A percentile compares a stretch with the other conserved stretches of the same genome.
Evolutionary conservation across 2,888 invertebrate genomes (phyloP).

Genomic region (Pardosa pseudoannulata): DNA sequence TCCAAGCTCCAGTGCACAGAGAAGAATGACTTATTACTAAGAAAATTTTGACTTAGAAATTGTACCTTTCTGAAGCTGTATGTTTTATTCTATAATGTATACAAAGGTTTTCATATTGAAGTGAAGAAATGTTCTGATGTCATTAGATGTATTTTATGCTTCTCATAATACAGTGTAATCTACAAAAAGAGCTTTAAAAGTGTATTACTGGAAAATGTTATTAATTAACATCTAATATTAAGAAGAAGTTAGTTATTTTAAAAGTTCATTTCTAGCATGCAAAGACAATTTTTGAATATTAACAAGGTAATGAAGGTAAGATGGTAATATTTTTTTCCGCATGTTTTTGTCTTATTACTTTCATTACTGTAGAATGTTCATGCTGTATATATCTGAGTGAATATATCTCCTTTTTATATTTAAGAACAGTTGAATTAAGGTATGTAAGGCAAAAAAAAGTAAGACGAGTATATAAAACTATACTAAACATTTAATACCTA

Average conservation of each 20-base stretch:
- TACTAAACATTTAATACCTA: too few relatives aligned
- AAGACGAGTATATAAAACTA: too few relatives aligned
- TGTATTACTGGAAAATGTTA: not conserved
- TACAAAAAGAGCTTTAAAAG: not conserved
- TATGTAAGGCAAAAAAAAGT: too few relatives aligned
- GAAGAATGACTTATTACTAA: constrained; percentile 57
- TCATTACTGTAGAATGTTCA: too few relatives aligned
- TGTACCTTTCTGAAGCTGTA: constrained; percentile 6
- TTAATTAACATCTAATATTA: not conserved
- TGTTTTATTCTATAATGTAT: not conserved
- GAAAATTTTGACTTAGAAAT: constrained; percentile 18
- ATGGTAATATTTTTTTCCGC: not conserved
- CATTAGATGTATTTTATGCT: constrained; percentile 1
- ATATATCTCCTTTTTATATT: too few relatives aligned
- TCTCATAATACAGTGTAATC: not conserved
- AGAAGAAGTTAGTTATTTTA: not conserved
- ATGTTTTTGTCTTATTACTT: not conserved
- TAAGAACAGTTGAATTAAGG: too few relatives aligned
- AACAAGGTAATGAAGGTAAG: not conserved
- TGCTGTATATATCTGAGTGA: too few relatives aligned
- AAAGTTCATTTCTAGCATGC: not conserved
- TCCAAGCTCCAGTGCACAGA: constrained; percentile 16
- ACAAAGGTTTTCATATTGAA: not conserved
- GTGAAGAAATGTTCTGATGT: not conserved
- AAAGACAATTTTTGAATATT: not conserved